These are phyloP conservation scores for Lysiphlebus fabarum DNA, from an alignment of 1,140 invertebrate species.

Conservation along the genomic window DNA sequence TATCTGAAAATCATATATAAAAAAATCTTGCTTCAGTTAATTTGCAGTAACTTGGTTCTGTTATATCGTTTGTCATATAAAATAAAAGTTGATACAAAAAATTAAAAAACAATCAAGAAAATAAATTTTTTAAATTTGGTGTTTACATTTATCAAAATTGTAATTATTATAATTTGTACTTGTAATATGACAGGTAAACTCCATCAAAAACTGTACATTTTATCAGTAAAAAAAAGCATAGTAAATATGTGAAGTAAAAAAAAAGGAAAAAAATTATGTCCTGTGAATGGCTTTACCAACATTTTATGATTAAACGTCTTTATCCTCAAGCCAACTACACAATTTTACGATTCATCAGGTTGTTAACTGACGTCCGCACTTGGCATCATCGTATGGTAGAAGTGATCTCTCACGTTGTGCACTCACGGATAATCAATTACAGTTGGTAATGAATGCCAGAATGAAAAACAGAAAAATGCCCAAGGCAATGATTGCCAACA, in stretches of 20 bases:
- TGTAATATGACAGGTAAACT: too few species aligned
- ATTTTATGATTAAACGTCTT: conserved; percentile 12
- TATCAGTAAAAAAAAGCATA: too few species aligned
- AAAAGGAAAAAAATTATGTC: conserved; percentile 18
- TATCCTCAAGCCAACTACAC: conserved; percentile 8
- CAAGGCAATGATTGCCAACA: not conserved
- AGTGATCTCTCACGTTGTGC: conserved; percentile 1
- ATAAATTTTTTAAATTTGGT: too few species aligned
- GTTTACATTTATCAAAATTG: too few species aligned
- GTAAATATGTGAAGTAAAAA: too few species aligned
- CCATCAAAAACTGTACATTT: too few species aligned
- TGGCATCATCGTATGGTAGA: not conserved
- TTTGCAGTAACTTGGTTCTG: conserved; percentile 27
- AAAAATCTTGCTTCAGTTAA: conserved; percentile 32
- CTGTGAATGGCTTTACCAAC: not conserved
- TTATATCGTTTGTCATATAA: not conserved
- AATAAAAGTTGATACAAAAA: too few species aligned
- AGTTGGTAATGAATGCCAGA: conserved; percentile 7
- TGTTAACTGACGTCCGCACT: conserved; percentile 4
- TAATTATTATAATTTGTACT: too few species aligned
- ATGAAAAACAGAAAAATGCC: not conserved
- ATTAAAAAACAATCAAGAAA: too few species aligned
- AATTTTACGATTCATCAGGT: conserved; percentile 4
- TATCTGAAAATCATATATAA: conserved; percentile 31
- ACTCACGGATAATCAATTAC: conserved; percentile 14